Evolutionary conservation across 2,797 vertebrate species (phyloP).

Genomic region (Alfaro cultratus): DNA sequence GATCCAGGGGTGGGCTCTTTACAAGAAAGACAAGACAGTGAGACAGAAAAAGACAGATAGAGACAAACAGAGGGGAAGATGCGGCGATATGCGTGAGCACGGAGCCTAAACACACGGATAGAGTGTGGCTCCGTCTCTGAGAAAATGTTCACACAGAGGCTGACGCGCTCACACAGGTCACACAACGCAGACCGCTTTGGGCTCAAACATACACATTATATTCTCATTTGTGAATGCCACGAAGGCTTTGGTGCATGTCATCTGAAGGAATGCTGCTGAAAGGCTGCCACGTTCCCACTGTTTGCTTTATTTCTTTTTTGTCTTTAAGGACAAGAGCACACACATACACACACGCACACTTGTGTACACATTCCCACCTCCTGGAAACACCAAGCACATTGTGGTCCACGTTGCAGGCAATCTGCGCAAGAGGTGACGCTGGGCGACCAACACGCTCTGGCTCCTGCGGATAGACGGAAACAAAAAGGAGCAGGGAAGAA

Average conservation of each 20-base stretch:
- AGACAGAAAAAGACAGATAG: conserved; percentile 42
- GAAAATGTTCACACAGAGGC: conserved; percentile 51
- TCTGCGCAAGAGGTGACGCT: conserved; percentile 84
- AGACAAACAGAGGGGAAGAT: conserved; percentile 27
- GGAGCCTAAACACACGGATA: conserved; percentile 64
- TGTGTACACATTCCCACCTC: conserved; percentile 81
- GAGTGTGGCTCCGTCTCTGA: conserved; percentile 46
- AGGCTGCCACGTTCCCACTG: conserved; percentile 28
- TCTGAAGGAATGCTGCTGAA: conserved; percentile 58
- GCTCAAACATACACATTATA: conserved; percentile 61
- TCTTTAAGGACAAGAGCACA: conserved; percentile 12
- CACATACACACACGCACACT: conserved; percentile 12
- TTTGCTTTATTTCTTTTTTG: conserved; percentile 21
- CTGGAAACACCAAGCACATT: conserved; percentile 96
- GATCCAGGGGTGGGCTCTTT: conserved; percentile 48
- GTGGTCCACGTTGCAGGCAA: conserved; percentile 90
- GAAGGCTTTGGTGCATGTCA: conserved; percentile 58
- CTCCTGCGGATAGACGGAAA: conserved; percentile 78
- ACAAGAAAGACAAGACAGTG: conserved; percentile 43
- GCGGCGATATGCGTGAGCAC: conserved; percentile 34
- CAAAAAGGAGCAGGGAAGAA: conserved; percentile 29
- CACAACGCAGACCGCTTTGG: conserved; percentile 37
- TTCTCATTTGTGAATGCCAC: conserved; percentile 60
- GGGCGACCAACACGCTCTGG: conserved; percentile 86
- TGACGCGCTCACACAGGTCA: conserved; percentile 38